A percentile compares a stretch with the other conserved stretches of the same genome.
These are phyloP conservation scores for Lepas anatifera DNA, from an alignment of 2,888 invertebrate genomes.

Conservation along the genomic window DNA sequence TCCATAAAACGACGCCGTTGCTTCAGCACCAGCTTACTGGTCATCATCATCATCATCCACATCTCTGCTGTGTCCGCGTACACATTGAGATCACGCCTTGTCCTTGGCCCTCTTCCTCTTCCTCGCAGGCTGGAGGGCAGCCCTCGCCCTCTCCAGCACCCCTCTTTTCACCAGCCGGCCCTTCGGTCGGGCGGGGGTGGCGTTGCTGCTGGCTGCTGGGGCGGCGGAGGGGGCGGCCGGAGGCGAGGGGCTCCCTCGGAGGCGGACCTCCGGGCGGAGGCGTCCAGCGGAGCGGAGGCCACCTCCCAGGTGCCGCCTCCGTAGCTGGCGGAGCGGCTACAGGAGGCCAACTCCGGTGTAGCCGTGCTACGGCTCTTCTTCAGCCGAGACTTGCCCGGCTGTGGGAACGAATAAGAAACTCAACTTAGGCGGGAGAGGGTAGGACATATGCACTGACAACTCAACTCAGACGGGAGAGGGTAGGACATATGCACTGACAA, in stretches of 20 bases:
- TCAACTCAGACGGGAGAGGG: no score
- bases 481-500: no score
- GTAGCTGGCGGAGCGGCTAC: background rate
- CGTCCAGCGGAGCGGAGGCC: background rate
- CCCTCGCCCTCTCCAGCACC: background rate
- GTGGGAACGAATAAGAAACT: background rate
- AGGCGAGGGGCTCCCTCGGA: background rate
- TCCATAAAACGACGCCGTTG: no score
- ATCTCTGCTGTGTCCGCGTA: no score
- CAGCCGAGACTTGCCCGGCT: background rate
- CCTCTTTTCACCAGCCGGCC: background rate
- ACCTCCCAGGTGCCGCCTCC: background rate
- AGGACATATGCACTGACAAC: no score
- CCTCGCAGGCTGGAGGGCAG: background rate
- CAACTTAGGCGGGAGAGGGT: background rate
- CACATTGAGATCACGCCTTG: background rate
- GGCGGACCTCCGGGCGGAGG: background rate
- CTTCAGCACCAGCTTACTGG: no score
- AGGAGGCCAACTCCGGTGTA: background rate
- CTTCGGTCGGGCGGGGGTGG: background rate
- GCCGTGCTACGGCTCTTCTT: background rate
- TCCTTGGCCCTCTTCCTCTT: constrained; percentile 1
- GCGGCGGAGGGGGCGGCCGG: background rate
- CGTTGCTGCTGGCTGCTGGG: background rate
- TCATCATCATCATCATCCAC: no score